These are phyloP conservation scores for Eublepharis macularius DNA, from an alignment of 2,113 vertebrate species.

Conservation along the genomic window DNA sequence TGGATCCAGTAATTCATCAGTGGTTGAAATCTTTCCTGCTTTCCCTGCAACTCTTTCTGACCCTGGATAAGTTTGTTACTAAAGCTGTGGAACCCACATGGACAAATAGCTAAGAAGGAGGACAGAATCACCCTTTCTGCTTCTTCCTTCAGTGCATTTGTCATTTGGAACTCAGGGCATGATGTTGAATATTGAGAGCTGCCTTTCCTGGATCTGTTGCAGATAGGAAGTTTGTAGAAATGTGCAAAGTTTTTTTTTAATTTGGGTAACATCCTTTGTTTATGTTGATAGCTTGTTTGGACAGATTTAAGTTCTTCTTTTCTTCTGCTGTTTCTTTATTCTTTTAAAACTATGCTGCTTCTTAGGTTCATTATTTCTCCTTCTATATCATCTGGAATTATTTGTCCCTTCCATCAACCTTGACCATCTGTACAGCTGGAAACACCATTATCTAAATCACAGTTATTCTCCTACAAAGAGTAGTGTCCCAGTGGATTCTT, in stretches of 20 bases:
- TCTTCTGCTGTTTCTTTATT: background rate
- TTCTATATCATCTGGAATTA: slow-evolving; percentile 64
- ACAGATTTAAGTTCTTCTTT: background rate
- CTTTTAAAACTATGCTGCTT: slow-evolving; percentile 27
- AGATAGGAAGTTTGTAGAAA: background rate
- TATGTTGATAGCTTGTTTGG: slow-evolving; percentile 29
- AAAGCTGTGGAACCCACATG: no score
- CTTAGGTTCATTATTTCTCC: slow-evolving; percentile 49
- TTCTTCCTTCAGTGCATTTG: no score
- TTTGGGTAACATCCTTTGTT: background rate
- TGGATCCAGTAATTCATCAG: no score
- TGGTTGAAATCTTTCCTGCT: no score
- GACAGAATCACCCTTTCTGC: no score
- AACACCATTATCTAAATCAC: slow-evolving; percentile 59
- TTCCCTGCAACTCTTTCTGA: no score
- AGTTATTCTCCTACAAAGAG: slow-evolving; percentile 56
- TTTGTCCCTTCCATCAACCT: slow-evolving; percentile 40
- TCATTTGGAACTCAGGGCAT: no score
- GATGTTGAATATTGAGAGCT: no score
- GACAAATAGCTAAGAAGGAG: no score
- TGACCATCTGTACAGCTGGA: slow-evolving; percentile 66
- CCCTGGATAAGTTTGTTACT: no score
- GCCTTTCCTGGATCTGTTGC: no score
- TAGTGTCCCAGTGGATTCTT: slow-evolving; percentile 54
- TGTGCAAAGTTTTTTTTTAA: slow-evolving; percentile 8